phyloP scores from a whole-genome alignment of 92 coral and sea anemone genomes.

The Phymanthus crucifer region DNA sequence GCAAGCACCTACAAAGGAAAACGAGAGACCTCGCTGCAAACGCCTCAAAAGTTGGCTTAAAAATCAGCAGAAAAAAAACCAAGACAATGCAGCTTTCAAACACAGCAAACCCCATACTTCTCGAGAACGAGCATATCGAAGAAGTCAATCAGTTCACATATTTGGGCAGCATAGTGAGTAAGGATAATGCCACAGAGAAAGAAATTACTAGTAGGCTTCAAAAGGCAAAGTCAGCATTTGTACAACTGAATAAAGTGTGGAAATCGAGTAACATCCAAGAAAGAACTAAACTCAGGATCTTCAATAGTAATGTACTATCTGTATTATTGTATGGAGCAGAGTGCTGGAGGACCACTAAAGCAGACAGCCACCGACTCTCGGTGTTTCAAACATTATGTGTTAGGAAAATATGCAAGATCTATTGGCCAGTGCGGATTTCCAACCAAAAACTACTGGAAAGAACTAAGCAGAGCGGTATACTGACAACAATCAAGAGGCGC shows the following conservation, averaged over 20 bases:
- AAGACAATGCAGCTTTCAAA: background rate
- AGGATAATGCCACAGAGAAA: background rate
- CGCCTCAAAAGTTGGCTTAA: background rate
- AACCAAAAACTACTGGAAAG: slow-evolving; percentile 28
- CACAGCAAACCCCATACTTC: background rate
- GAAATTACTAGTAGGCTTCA: slow-evolving; percentile 28
- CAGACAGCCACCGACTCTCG: slow-evolving; percentile 6
- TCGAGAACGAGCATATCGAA: background rate
- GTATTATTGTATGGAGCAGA: slow-evolving; percentile 31
- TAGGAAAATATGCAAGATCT: slow-evolving; percentile 33
- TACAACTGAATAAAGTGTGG: slow-evolving; percentile 23
- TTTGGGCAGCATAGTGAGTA: background rate
- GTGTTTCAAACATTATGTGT: slow-evolving; percentile 29
- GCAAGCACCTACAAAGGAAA: slow-evolving; percentile 8
- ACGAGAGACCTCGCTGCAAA: background rate
- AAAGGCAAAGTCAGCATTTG: slow-evolving; percentile 22
- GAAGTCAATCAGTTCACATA: background rate
- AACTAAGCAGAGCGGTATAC: slow-evolving; percentile 4
- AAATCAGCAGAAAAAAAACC: background rate
- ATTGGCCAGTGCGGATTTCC: slow-evolving; percentile 32
- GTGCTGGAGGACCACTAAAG: slow-evolving; percentile 22
- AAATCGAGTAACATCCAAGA: slow-evolving; percentile 25
- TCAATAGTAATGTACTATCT: slow-evolving; percentile 38
- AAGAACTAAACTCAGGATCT: slow-evolving; percentile 26
- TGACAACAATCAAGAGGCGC: slow-evolving; percentile 2